Conservation (phyloP, 2,797 vertebrate genomes). For the Sebastolobus alascanus region DNA sequence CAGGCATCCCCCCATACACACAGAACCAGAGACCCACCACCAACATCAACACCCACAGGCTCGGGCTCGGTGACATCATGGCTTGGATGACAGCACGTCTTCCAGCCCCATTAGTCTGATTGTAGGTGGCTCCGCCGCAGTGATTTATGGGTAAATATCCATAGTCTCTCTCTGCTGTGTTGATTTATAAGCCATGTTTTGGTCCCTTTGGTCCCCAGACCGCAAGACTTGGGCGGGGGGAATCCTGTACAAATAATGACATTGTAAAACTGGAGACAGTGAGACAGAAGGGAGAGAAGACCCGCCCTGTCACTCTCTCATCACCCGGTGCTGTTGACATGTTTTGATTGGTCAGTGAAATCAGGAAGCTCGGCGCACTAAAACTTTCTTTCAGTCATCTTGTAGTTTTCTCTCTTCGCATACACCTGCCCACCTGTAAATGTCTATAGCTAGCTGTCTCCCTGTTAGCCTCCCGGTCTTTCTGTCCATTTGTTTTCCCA, state of each 20-base stretch:
- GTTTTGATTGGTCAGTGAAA: constrained; percentile 52
- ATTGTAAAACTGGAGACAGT: constrained; percentile 76
- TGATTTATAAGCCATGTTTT: constrained; percentile 80
- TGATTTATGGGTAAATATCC: constrained; percentile 88
- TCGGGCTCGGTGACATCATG: constrained; percentile 84
- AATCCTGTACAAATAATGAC: constrained; percentile 80
- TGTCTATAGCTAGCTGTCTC: not conserved
- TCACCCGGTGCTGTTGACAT: constrained; percentile 44
- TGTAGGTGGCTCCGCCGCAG: constrained; percentile 86
- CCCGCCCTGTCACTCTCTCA: constrained; percentile 61
- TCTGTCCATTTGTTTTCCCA: constrained; percentile 21
- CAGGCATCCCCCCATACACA: constrained; percentile 43
- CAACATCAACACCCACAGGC: constrained; percentile 78
- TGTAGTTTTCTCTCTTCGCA: not conserved
- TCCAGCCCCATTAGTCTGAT: constrained; percentile 87
- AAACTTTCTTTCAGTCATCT: not conserved
- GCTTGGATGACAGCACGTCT: constrained; percentile 88
- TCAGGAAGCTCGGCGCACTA: not conserved
- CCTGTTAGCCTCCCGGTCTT: not conserved
- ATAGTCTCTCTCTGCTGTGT: constrained; percentile 71
- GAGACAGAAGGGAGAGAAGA: constrained; percentile 50
- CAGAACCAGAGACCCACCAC: constrained; percentile 72
- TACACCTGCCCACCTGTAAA: constrained; percentile 23
- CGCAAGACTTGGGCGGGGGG: constrained; percentile 76
- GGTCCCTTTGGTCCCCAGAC: constrained; percentile 77